Evolutionary conservation across 2,888 invertebrate species (phyloP), one percentile per base, ranked within the genome.

Genomic region (Drosophila quinaria): DNA sequence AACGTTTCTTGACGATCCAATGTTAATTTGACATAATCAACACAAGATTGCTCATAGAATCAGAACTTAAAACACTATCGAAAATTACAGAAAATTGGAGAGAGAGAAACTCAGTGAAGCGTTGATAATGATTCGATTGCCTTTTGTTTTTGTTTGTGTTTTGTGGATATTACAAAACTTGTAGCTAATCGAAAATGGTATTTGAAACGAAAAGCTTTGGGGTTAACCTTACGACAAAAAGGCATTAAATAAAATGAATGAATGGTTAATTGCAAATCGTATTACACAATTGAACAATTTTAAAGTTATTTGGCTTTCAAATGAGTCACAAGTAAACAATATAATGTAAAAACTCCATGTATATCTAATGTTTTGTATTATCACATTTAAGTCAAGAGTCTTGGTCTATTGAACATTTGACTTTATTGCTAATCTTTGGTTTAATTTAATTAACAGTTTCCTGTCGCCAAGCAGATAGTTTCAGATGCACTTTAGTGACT

Each of bases 371-470:
- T 59, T 35, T 17, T 10, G 19, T 10, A 19, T 63, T 63, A 51
- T 67, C 49, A 46, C 44, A 66, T 55, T 42, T 69, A 69, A 41
- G 51, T 50, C 50, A 31, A 4, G 31, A 37, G 46, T 50, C 46
- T 25, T 3, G 35, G 25, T 39, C 49, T 44, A 47, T 39, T 50
- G 50, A 62, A 56, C 44, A 71, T 65, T 80, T 39, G 51, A 63
- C 25, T 50, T 84, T 63, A 68, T 71, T 71, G 87, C 73, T 88
- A 79, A 89, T 81, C 85, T 89, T 70, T 62, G 73, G 63, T 61
- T 81, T 86, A 87, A 89, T 85, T 89, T 74, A 86, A 86, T 86
- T 86, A 89, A 87, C 85, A 71, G 79, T 74, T 89, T 85, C 89
- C 89, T 78, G 78, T 73, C 56, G 68, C 55, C 62, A 62, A 33